A percentile compares a stretch with the other conserved stretches of the same genome.
phyloP scores from a whole-genome alignment of 2,113 vertebrate species.

The Lethenteron reissneri region DNA sequence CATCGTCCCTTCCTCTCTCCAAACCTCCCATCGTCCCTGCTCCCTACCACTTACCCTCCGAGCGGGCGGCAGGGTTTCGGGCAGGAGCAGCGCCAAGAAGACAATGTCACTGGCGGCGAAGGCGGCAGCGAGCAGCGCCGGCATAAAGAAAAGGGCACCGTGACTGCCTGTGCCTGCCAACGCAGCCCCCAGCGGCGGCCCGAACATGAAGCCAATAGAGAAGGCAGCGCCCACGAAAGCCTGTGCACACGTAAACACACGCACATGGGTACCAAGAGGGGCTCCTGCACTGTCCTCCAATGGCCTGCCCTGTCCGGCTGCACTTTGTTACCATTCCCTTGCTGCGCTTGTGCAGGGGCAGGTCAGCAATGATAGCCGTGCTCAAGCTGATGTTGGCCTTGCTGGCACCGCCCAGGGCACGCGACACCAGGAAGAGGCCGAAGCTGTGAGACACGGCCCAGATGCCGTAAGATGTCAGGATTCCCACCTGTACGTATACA shows the following conservation, averaged over 20 bases:
- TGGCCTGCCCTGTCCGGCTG: too few relatives aligned
- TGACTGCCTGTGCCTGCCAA: conserved; percentile 16
- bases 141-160: conserved; percentile 32
- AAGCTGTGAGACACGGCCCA: conserved; percentile 72
- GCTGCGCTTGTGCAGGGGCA: conserved; percentile 43
- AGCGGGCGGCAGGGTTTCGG: conserved; percentile 50
- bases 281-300: too few relatives aligned
- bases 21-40: too few relatives aligned
- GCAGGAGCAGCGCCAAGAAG: conserved; percentile 55
- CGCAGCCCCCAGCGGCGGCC: conserved; percentile 65
- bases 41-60: conserved; percentile 29
- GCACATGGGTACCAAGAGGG: too few relatives aligned
- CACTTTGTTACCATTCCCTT: conserved; percentile 50
- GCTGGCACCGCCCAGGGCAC: conserved; percentile 60
- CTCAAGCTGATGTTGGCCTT: conserved; percentile 85
- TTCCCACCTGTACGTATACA: conserved; percentile 31
- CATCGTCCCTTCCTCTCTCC: too few relatives aligned
- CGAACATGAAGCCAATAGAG: conserved; percentile 74
- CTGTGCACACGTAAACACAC: conserved; percentile 19
- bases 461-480: conserved; percentile 49
- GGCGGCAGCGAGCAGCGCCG: conserved; percentile 40
- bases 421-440: conserved; percentile 57
- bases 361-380: conserved; percentile 61
- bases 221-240: conserved; percentile 81
- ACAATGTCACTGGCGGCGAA: conserved; percentile 43